Conservation (phyloP, 2,888 invertebrate genomes). For the Meandrusa payeni region DNA sequence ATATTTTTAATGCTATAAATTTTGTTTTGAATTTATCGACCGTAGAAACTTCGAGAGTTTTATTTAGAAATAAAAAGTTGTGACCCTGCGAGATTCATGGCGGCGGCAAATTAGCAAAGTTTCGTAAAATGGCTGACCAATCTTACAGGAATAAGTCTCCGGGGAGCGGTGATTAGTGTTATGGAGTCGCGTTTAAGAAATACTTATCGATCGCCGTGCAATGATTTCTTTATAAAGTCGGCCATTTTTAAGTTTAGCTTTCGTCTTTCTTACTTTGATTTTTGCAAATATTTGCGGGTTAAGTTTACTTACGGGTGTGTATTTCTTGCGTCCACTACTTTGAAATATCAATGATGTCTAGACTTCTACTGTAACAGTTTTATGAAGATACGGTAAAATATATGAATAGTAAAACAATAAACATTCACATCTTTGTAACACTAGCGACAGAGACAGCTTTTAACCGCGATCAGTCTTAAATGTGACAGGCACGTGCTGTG, state of each 20-base stretch:
- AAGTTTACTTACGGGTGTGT: too few species aligned
- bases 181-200: constrained; percentile 27
- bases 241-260: background rate
- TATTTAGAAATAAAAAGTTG: constrained; percentile 36
- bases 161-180: constrained; percentile 37
- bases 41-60: constrained; percentile 16
- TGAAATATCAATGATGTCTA: too few species aligned
- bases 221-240: constrained; percentile 8
- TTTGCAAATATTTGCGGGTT: too few species aligned
- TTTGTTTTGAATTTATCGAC: constrained; percentile 13
- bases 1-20: constrained; percentile 18
- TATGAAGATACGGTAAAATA: too few species aligned
- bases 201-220: constrained; percentile 26
- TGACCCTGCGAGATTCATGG: constrained; percentile 32
- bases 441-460: too few species aligned
- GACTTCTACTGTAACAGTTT: too few species aligned
- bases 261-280: background rate
- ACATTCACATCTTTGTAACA: too few species aligned
- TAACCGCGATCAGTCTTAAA: too few species aligned
- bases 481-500: too few species aligned
- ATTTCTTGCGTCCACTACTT: too few species aligned
- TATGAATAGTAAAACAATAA: too few species aligned
- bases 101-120: constrained; percentile 36
- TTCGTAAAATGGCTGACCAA: constrained; percentile 33
- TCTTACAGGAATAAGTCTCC: constrained; percentile 32